Evolutionary conservation across 2,113 vertebrate species (phyloP).

Genomic region (Triplophysa siluroides): DNA sequence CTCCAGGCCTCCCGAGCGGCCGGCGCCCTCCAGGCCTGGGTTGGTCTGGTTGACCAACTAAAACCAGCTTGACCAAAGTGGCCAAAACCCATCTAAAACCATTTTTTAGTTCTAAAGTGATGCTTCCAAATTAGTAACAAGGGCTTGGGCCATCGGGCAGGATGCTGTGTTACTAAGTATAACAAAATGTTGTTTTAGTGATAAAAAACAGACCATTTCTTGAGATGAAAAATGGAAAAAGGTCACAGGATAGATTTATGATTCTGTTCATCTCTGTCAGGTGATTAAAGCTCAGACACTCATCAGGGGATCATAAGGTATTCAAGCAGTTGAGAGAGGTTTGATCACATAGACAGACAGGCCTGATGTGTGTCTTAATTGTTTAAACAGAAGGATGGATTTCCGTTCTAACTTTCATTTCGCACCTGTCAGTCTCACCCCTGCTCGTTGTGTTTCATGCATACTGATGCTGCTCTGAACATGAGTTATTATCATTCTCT

Average conservation of each 20-base stretch:
- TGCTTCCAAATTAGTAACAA: too few species aligned
- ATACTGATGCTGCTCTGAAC: background rate
- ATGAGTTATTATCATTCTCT: background rate
- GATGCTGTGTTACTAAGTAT: too few species aligned
- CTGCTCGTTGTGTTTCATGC: background rate
- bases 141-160: too few species aligned
- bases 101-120: too few species aligned
- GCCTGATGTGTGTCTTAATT: constrained; percentile 15
- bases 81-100: too few species aligned
- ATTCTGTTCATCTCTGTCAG: background rate
- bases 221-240: background rate
- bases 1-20: too few species aligned
- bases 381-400: constrained; percentile 15
- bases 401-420: constrained; percentile 15
- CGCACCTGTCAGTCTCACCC: background rate
- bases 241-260: background rate
- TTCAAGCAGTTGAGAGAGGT: background rate
- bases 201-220: too few species aligned
- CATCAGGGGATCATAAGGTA: background rate
- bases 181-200: too few species aligned
- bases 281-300: background rate
- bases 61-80: too few species aligned
- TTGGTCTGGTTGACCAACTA: too few species aligned
- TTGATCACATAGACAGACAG: constrained; percentile 2
- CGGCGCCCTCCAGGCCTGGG: too few species aligned